A percentile compares a stretch with the other conserved stretches of the same genome.
phyloP scores from a whole-genome alignment of 1,140 invertebrate genomes.

The Colletes latitarsis region DNA sequence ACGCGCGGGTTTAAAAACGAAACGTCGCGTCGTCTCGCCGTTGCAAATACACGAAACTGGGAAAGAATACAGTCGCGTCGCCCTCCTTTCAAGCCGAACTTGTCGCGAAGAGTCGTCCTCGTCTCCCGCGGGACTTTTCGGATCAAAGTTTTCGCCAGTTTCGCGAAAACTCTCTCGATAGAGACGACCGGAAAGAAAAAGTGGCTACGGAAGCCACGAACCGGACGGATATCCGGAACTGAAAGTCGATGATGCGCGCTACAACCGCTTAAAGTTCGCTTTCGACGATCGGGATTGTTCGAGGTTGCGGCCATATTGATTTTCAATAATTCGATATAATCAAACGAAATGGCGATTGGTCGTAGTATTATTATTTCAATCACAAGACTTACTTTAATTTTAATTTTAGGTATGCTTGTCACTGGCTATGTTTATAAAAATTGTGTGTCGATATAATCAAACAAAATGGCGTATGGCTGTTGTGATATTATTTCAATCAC shows the following conservation, averaged over 20 bases:
- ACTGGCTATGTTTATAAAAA: too few species aligned
- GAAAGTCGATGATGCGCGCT: neutral
- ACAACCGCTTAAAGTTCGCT: neutral
- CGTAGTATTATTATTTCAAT: too few species aligned
- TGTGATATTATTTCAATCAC: too few species aligned
- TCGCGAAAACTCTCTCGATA: neutral
- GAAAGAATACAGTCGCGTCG: neutral
- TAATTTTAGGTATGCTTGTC: too few species aligned
- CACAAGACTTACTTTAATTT: too few species aligned
- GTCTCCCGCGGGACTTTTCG: neutral
- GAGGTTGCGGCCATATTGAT: too few species aligned
- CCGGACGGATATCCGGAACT: neutral
- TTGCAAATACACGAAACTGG: neutral
- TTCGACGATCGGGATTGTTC: neutral
- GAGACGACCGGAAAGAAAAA: neutral
- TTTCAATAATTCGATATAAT: too few species aligned
- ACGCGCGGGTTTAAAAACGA: neutral
- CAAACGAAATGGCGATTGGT: too few species aligned
- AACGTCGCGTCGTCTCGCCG: neutral
- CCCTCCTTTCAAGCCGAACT: neutral
- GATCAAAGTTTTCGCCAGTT: neutral
- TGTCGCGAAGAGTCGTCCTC: too few species aligned
- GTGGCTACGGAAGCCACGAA: neutral
- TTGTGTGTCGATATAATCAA: too few species aligned
- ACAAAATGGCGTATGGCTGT: too few species aligned